These are phyloP conservation scores for Leuciscus waleckii DNA, from an alignment of 2,797 vertebrate genomes.

Conservation along the genomic window DNA sequence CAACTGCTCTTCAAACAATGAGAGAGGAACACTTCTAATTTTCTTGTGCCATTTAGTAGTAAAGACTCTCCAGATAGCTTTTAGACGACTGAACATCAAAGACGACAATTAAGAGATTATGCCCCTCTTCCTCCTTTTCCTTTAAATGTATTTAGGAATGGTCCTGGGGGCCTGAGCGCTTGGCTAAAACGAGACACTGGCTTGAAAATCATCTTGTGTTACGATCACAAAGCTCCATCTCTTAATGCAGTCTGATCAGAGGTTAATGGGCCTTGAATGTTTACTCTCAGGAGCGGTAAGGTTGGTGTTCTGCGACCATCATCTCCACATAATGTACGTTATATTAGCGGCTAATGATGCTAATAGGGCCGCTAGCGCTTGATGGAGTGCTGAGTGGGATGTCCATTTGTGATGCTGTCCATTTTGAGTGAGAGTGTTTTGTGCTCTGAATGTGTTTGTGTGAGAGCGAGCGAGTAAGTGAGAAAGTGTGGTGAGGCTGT, in stretches of 20 bases:
- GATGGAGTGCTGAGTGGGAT: conserved; percentile 35
- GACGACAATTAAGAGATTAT: conserved; percentile 34
- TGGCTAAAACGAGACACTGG: conserved; percentile 12
- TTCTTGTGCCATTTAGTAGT: conserved; percentile 5
- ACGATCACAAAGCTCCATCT: conserved; percentile 37
- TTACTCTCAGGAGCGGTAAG: conserved; percentile 51
- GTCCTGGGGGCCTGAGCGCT: not conserved
- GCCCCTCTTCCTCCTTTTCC: not conserved
- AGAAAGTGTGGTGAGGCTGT: not conserved
- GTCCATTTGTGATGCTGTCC: conserved; percentile 36
- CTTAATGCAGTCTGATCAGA: conserved; percentile 63
- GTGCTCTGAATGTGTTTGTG: conserved; percentile 19
- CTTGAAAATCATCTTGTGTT: not conserved
- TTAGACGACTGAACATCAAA: conserved; percentile 36
- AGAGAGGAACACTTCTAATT: not conserved
- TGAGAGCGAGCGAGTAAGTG: not conserved
- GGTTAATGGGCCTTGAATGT: conserved; percentile 65
- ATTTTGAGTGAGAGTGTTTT: conserved; percentile 33
- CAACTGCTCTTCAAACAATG: not conserved
- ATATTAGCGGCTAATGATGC: conserved; percentile 45
- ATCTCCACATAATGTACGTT: conserved; percentile 38
- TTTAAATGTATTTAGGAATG: conserved; percentile 34
- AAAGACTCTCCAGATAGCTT: conserved; percentile 32
- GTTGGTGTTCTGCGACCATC: conserved; percentile 17
- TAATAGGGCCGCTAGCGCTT: conserved; percentile 39